Evolutionary conservation across 1,140 invertebrate genomes (phyloP).

Genomic region (Tetramorium simillimum): DNA sequence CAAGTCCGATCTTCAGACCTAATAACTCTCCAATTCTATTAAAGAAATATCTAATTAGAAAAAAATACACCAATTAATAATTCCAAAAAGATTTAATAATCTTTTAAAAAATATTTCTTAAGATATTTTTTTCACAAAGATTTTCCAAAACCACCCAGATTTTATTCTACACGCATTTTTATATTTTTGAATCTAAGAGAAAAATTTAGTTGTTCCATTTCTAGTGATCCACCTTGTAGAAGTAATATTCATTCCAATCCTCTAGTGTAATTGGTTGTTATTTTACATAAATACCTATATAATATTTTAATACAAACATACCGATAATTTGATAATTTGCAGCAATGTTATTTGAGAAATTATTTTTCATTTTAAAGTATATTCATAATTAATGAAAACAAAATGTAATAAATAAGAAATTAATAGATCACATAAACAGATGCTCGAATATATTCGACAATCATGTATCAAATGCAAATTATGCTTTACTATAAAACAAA

Average conservation of each 20-base stretch:
- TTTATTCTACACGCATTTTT: background rate
- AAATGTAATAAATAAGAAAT: background rate
- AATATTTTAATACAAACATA: background rate
- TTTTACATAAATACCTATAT: slow-evolving; percentile 1
- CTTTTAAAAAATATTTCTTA: background rate
- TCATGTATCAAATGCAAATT: background rate
- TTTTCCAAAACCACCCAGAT: background rate
- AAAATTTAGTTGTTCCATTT: slow-evolving; percentile 5
- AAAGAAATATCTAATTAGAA: background rate
- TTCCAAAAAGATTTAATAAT: background rate
- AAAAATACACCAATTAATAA: background rate
- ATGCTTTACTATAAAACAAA: background rate
- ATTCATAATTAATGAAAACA: background rate
- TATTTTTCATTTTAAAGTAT: background rate
- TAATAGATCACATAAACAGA: background rate
- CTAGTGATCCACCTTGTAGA: background rate
- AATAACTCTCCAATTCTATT: background rate
- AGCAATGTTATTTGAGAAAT: background rate
- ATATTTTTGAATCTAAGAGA: background rate
- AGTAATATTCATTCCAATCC: background rate
- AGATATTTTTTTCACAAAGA: background rate
- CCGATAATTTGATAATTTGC: slow-evolving; percentile 9
- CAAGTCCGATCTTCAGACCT: background rate
- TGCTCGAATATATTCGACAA: background rate
- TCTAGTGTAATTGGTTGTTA: background rate